Percentiles rank a stretch among this genome's conserved stretches.
phyloP scores from a whole-genome alignment of 2,797 vertebrate species.

The Euthynnus affinis region DNA sequence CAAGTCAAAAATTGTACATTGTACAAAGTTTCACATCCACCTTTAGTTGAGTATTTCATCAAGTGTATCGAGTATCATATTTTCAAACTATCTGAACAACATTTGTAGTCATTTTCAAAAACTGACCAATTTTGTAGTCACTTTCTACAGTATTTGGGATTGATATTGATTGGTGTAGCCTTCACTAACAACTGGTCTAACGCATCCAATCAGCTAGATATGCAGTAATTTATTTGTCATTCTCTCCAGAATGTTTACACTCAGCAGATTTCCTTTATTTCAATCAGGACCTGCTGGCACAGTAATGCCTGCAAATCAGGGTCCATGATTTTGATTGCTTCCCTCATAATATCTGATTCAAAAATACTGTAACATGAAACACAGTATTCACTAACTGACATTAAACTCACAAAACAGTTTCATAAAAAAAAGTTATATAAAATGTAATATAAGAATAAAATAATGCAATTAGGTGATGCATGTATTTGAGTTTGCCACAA shows the following conservation, averaged over 20 bases:
- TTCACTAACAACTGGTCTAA: conserved; percentile 30
- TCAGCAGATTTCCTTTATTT: conserved; percentile 60
- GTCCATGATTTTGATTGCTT: conserved; percentile 32
- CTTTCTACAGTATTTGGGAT: conserved; percentile 23
- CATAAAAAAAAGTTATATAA: neutral
- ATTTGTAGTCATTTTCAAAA: conserved; percentile 25
- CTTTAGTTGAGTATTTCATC: neutral
- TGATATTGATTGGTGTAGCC: conserved; percentile 56
- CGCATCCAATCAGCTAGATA: conserved; percentile 55
- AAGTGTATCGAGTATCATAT: neutral
- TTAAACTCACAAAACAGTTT: neutral
- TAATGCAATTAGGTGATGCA: neutral
- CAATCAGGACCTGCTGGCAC: conserved; percentile 54
- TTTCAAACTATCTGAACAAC: neutral
- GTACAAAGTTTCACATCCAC: conserved; percentile 4
- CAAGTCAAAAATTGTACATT: neutral
- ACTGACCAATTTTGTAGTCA: neutral
- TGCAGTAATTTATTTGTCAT: conserved; percentile 53
- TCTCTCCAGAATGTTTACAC: conserved; percentile 55
- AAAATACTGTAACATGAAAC: neutral
- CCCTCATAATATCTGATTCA: conserved; percentile 17
- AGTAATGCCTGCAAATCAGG: conserved; percentile 39
- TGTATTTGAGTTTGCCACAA: neutral
- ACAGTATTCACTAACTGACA: neutral
- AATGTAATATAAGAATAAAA: neutral